Evolutionary conservation across 1,140 invertebrate genomes (phyloP), one percentile per base, ranked within the genome.

Genomic region (Drosophila busckii): DNA sequence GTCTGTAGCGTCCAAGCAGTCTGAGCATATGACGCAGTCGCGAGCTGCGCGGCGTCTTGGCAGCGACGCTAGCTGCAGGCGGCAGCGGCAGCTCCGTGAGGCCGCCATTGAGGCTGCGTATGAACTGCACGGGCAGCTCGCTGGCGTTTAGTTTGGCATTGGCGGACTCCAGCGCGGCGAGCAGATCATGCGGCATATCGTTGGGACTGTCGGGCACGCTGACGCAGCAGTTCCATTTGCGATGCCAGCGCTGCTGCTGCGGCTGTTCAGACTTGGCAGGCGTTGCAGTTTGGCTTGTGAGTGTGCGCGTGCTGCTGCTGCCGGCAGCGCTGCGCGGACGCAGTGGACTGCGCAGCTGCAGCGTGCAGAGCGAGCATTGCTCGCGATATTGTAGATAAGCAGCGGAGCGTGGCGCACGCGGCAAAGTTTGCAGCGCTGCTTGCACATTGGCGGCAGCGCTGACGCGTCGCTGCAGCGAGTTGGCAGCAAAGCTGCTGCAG

Each of bases 161-260:
- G 65, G 6, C 64, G 70, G 15, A 66, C 2, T 71, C 48, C 4
- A 87, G 28, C 2, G 76, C 73, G 2, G 82, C 67, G 4, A 87
- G 40, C 16, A 87, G 63, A 54, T 87, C 85, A 25, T 86, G 82
- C 32, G 88, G 88, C 45, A 89, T 87, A 55, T 90, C 89, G n/a
- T n/a, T n/a, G 0, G 90, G 90, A 84, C 89, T 90, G 44, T 90
- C 89, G 0, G 90, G 89, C 2, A 89, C 89, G 8, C 86, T 88
- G 19, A 88, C 87, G 37, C 90, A 90, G 55, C 90, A 90, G 50
- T 90, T 90, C 90, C 90, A 90, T 87, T 88, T 88, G 40, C 87
- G 69, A 1, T 85, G 73, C 87, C 87, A 88, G 15, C 88, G 70
- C 46, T 88, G 88, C 35, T 87, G 84, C 45, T 88, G 88, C 2